Percentiles rank a stretch among this genome's conserved stretches.
phyloP scores from a whole-genome alignment of 64 coral and sea anemone species.

The Astreopora myriophthalma region DNA sequence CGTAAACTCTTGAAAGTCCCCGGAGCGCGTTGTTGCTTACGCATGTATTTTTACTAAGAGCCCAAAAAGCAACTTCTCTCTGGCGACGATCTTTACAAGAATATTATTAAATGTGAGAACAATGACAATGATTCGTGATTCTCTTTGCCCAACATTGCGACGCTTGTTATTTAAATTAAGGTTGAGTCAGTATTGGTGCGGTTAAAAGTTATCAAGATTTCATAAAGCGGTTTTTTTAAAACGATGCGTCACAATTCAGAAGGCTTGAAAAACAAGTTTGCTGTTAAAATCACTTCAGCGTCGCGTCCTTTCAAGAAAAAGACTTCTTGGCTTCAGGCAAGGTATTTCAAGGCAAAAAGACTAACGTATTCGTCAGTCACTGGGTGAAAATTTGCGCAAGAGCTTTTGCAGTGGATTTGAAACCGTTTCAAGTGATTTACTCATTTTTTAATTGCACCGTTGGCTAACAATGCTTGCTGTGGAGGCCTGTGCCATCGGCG shows the following conservation, averaged over 20 bases:
- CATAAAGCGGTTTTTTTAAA: slow-evolving; percentile 7
- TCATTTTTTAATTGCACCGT: too few relatives aligned
- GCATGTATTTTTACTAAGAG: too few relatives aligned
- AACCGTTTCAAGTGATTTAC: not conserved
- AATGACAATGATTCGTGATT: not conserved
- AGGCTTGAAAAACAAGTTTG: not conserved
- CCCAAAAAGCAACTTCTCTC: too few relatives aligned
- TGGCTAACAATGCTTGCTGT: slow-evolving; percentile 3
- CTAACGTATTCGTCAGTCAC: not conserved
- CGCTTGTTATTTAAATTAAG: not conserved
- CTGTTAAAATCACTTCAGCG: not conserved
- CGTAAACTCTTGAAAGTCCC: too few relatives aligned
- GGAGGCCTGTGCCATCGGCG: not conserved
- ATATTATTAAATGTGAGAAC: not conserved
- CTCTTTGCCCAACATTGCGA: not conserved
- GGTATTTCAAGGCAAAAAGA: not conserved
- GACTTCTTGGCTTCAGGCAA: not conserved
- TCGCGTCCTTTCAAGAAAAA: not conserved
- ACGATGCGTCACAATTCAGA: not conserved
- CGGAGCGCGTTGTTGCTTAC: too few relatives aligned
- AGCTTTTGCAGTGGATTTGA: not conserved
- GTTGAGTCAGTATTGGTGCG: not conserved
- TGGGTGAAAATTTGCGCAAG: not conserved
- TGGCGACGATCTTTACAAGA: too few relatives aligned
- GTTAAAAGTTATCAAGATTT: slow-evolving; percentile 42